phyloP scores from a whole-genome alignment of 2,888 invertebrate species.

The Drosophila stalkeri region DNA sequence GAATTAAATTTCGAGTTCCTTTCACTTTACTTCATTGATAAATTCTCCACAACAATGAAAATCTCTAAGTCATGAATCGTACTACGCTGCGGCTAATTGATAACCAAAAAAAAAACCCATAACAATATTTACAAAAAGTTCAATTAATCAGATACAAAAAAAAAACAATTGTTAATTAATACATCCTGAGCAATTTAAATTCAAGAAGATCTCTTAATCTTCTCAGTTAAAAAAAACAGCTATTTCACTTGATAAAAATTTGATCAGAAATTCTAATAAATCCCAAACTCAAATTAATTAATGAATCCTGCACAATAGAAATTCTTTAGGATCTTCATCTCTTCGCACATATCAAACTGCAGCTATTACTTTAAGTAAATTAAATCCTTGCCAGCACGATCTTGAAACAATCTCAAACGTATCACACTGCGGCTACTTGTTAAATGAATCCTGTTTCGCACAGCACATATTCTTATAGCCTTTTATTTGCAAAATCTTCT shows the following conservation, averaged over 20 bases:
- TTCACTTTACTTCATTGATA: neutral
- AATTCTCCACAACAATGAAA: neutral
- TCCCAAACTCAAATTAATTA: neutral
- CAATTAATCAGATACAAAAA: no score
- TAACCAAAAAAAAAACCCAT: neutral
- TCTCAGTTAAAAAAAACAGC: no score
- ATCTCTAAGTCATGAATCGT: neutral
- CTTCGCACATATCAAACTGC: neutral
- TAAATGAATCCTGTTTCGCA: slow-evolving; percentile 1
- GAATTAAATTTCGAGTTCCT: neutral
- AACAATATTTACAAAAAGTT: no score
- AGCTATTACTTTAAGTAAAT: no score
- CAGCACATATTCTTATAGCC: neutral
- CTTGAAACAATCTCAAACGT: neutral
- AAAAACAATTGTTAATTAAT: no score
- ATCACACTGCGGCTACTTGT: slow-evolving; percentile 15
- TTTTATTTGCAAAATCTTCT: slow-evolving; percentile 11
- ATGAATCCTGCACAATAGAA: neutral
- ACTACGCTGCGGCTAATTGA: neutral
- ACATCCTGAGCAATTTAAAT: no score
- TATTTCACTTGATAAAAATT: neutral
- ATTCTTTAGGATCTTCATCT: neutral
- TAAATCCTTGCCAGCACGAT: neutral
- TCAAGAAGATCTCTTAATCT: no score
- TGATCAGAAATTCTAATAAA: neutral